These are phyloP conservation scores for Lutjanus erythropterus DNA, from an alignment of 2,113 vertebrate species.

Conservation along the genomic window DNA sequence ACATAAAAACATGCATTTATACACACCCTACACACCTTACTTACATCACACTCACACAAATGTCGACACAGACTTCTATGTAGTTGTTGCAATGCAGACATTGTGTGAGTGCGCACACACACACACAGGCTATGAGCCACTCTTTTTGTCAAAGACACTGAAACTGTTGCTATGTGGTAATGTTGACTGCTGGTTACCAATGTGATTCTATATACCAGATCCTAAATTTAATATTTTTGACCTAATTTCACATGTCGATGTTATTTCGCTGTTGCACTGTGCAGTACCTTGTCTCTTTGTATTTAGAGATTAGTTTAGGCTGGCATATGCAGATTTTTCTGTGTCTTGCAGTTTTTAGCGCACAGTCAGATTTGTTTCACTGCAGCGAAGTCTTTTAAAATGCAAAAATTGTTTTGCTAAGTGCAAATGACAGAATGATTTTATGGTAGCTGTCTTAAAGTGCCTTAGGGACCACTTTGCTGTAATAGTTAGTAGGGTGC, in stretches of 20 bases:
- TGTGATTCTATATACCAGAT: neutral
- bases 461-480: constrained; percentile 41
- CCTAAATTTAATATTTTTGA: neutral
- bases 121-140: neutral
- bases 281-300: neutral
- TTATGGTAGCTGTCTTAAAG: constrained; percentile 49
- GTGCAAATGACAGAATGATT: constrained; percentile 59
- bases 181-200: constrained; percentile 9
- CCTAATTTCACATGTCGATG: constrained; percentile 28
- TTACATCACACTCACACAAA: neutral
- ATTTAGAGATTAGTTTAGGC: constrained; percentile 5
- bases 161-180: neutral
- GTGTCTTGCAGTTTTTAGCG: neutral
- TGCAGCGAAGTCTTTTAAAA: constrained; percentile 21
- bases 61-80: neutral
- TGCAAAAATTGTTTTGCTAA: constrained; percentile 2
- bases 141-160: neutral
- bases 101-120: neutral
- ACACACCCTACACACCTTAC: neutral
- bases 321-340: constrained; percentile 7
- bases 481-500: constrained; percentile 37
- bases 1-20: neutral
- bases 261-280: constrained; percentile 9
- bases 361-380: constrained; percentile 36
- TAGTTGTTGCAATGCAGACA: constrained; percentile 9